Conservation (phyloP, 2,888 invertebrate genomes). For the Trichopria drosophilae region DNA sequence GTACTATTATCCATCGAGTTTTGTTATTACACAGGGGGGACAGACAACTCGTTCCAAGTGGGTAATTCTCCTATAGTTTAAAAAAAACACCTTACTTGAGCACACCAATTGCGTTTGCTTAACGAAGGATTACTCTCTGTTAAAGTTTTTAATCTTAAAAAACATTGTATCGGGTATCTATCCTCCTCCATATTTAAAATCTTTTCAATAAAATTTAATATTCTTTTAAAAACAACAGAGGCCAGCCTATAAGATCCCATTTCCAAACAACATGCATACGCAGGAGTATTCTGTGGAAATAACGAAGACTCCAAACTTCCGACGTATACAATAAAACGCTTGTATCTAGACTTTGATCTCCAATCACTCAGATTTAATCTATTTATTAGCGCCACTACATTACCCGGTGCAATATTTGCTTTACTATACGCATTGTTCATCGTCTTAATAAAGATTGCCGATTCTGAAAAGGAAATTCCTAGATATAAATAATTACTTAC, state of each 20-base stretch:
- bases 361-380: constrained; percentile 1
- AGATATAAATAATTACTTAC: background rate
- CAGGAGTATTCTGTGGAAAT: background rate
- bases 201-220: background rate
- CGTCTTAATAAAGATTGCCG: background rate
- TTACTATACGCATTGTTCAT: constrained; percentile 3
- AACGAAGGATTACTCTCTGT: background rate
- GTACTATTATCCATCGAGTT: background rate
- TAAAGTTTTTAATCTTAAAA: background rate
- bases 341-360: background rate
- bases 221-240: background rate
- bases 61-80: background rate
- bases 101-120: no score
- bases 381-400: constrained; percentile 3
- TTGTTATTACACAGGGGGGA: background rate
- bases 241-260: background rate
- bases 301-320: constrained; percentile 1
- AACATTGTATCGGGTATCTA: background rate
- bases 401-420: constrained; percentile 1
- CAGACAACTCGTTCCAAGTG: background rate
- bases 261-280: background rate
- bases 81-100: background rate
- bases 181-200: constrained; percentile 1
- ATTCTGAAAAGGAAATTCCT: background rate
- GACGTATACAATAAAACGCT: background rate